phyloP scores from a whole-genome alignment of 1,140 invertebrate genomes.

The Sitophilus oryzae region DNA sequence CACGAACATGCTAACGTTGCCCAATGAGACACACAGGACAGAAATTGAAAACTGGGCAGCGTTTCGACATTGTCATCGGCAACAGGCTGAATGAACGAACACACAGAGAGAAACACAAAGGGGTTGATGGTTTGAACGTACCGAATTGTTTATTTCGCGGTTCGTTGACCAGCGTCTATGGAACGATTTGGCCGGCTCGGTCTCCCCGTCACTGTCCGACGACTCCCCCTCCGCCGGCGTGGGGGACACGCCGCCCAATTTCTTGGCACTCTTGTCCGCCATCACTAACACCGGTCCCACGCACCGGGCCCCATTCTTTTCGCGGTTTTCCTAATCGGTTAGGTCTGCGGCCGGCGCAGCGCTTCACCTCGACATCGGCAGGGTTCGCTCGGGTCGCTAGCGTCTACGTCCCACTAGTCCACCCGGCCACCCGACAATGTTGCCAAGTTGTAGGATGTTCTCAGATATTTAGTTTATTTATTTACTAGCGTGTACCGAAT shows the following conservation, averaged over 20 bases:
- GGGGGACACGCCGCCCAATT: conserved; percentile 35
- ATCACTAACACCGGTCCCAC: conserved; percentile 9
- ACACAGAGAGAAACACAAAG: conserved; percentile 14
- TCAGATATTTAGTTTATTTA: too few relatives aligned
- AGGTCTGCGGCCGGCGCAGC: too few relatives aligned
- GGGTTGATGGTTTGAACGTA: too few relatives aligned
- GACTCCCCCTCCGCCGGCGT: conserved; percentile 47
- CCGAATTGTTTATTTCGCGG: conserved; percentile 56
- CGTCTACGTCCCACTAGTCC: too few relatives aligned
- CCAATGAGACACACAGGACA: conserved; percentile 10
- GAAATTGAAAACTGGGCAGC: too few relatives aligned
- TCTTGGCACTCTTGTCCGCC: conserved; percentile 36
- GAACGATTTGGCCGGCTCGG: conserved; percentile 58
- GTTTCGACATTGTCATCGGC: background rate
- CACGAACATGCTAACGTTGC: conserved; percentile 3
- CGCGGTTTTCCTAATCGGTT: too few relatives aligned
- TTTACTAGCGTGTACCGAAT: too few relatives aligned
- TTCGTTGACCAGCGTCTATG: conserved; percentile 61
- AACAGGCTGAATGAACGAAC: conserved; percentile 13
- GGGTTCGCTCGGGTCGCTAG: too few relatives aligned
- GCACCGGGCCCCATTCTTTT: conserved; percentile 26
- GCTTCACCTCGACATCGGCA: too few relatives aligned
- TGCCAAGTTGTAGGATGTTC: too few relatives aligned
- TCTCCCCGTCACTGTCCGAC: conserved; percentile 62
- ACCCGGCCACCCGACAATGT: too few relatives aligned